Base-by-base conservation (phyloP, 2,888 invertebrate species). In the Ypsolopha sequella region DNA sequence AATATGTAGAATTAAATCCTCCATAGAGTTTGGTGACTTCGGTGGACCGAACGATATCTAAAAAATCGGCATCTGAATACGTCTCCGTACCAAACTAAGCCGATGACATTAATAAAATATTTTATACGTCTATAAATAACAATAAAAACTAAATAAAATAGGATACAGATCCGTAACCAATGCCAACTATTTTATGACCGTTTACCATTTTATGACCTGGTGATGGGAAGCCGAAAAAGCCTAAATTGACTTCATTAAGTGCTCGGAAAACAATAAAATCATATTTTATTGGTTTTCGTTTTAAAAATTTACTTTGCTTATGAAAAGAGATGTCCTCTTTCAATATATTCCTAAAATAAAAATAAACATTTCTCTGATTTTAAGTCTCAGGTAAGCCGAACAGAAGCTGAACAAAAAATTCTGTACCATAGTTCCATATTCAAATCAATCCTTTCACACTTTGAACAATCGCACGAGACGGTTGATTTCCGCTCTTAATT, bases 401-500 rank as follows among this genome's bases (percentile, higher is more conserved):
- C 68, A 65, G 66, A 66, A 69, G 63, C 67, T 55, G 65, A 60
- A 64, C 60, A 67, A 71, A 76, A 74, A 76, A 76, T 67, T 69
- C 72, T 76, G 66, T 74, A 77, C 75, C 66, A 64, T 66, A 72
- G 41, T 50, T 51, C 48, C 34, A 41, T 65, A 54, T 74, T 70
- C 73, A 74, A 81, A 85, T 85, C 85, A 79, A 85, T 84, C 78
- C 78, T 76, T 80, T 85, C 84, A 85, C 85, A 86, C 85, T 85
- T 85, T 60, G 73, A 73, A 80, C 82, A 80, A 82, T 75, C 72
- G 70, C 63, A 8, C 70, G 67, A 72, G 85, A 80, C 85, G 82
- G 81, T 80, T 84, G 79, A 80, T 84, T 86, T 85, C 85, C 85
- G 86, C 76, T 84, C 82, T 76, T 76, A 76, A 82, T 79, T 84